Base-by-base conservation (phyloP, 1,140 invertebrate genomes). In the Micrasema minimum region DNA sequence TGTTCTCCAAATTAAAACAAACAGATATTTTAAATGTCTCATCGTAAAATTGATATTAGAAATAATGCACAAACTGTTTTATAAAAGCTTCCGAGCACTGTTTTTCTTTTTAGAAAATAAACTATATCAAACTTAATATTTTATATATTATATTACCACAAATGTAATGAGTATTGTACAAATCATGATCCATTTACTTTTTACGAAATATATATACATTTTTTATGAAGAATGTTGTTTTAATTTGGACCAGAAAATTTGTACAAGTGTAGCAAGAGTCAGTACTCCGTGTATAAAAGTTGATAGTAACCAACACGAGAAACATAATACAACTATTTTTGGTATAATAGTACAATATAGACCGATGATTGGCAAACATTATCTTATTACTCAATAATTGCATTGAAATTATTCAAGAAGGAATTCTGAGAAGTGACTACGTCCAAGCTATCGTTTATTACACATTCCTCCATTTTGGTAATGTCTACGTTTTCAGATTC, bases 201-300 rank as follows among this genome's bases (percentile, higher is more conserved):
- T 45, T 69, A 69, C 46, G 5, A 69, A 69, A 69, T 46, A 69
- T 46, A 69, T 68, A 68, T 69, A 69, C 43, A 41, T 69, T 69
- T 69, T 69, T 38, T 61, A 48, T 48, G 18, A 48, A 48, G 20
- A 7, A 4, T 31, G n/a, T n/a, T n/a, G n/a, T n/a, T n/a, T n/a
- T n/a, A n/a, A n/a, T n/a, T n/a, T n/a, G n/a, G n/a, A n/a, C n/a
- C n/a, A n/a, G n/a, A n/a, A n/a, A n/a, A n/a, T n/a, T n/a, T n/a
- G n/a, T n/a, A n/a, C n/a, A n/a, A n/a, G n/a, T n/a, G n/a, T n/a
- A n/a, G n/a, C n/a, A n/a, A n/a, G n/a, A n/a, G n/a, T n/a, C n/a
- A n/a, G n/a, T n/a, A n/a, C n/a, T n/a, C n/a, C n/a, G n/a, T n/a
- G n/a, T n/a, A n/a, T n/a, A n/a, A n/a, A n/a, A n/a, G n/a, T n/a